These are phyloP conservation scores for Cyphomyrus plagiostoma DNA, from an alignment of 2,113 vertebrate species.

Conservation along the genomic window DNA sequence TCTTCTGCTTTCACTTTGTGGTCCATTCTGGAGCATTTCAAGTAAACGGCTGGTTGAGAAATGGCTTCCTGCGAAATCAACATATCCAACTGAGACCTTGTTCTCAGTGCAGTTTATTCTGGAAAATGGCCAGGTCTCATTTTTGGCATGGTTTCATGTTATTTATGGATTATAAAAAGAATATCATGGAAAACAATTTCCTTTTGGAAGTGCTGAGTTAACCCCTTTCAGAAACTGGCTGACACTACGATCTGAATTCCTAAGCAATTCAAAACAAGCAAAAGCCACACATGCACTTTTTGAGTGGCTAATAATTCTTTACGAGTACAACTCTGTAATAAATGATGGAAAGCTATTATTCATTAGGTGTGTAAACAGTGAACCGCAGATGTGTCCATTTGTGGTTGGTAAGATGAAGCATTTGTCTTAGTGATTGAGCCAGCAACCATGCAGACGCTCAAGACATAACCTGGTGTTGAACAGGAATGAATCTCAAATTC, in stretches of 20 bases:
- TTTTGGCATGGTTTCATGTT: conserved; percentile 32
- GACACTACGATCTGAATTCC: neutral
- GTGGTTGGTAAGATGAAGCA: neutral
- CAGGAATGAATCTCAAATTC: neutral
- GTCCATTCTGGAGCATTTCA: neutral
- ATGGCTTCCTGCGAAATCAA: neutral
- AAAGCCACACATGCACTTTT: neutral
- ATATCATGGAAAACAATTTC: conserved; percentile 30
- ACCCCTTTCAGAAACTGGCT: neutral
- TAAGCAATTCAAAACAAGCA: neutral
- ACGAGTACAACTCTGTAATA: neutral
- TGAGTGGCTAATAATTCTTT: neutral
- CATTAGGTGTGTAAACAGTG: neutral
- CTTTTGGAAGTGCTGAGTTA: conserved; percentile 29
- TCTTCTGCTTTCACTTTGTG: neutral
- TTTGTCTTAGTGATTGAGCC: neutral
- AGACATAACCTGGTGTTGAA: neutral
- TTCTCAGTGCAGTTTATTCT: conserved; percentile 24
- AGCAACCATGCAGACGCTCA: neutral
- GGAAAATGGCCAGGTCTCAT: conserved; percentile 32
- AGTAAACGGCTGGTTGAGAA: neutral
- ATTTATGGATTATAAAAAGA: conserved; percentile 32
- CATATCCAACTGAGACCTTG: neutral
- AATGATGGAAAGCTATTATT: neutral
- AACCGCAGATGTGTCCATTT: neutral